Percentiles rank a stretch among this genome's conserved stretches.
phyloP scores from a whole-genome alignment of 2,888 invertebrate species.

The Syritta pipiens region DNA sequence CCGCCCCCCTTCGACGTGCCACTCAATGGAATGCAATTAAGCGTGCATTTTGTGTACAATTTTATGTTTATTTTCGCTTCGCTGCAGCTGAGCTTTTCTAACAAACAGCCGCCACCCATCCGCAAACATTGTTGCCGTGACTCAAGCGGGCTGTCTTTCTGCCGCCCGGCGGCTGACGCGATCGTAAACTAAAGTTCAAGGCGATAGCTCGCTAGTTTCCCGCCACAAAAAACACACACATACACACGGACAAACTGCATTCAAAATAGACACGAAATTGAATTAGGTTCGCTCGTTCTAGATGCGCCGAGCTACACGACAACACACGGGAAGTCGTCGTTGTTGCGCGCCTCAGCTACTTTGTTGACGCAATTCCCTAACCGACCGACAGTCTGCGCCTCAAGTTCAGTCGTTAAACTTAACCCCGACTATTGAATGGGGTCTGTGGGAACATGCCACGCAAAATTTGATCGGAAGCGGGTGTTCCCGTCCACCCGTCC shows the following conservation, averaged over 20 bases:
- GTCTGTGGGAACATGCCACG: not conserved
- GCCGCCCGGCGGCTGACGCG: conserved; percentile 17
- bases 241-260: conserved; percentile 1
- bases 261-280: conserved; percentile 29
- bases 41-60: conserved; percentile 14
- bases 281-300: not conserved
- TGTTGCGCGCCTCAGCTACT: no score
- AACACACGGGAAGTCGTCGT: not conserved
- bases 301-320: conserved; percentile 10
- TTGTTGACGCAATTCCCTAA: not conserved
- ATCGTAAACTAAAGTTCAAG: conserved; percentile 45
- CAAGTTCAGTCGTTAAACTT: conserved; percentile 44
- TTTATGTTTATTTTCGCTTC: conserved; percentile 29
- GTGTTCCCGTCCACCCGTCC: no score
- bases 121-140: conserved; percentile 15
- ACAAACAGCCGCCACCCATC: conserved; percentile 3
- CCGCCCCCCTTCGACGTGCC: not conserved
- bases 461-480: no score
- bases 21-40: conserved; percentile 28
- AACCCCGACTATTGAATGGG: conserved; percentile 11
- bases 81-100: conserved; percentile 27
- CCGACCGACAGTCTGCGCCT: no score
- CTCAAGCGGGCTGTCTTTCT: no score
- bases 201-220: conserved; percentile 21
- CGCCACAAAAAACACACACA: no score